A percentile compares a stretch with the other conserved stretches of the same genome.
Evolutionary conservation across 2,888 invertebrate species (phyloP).

Genomic region (Metopia argyrocephala): DNA sequence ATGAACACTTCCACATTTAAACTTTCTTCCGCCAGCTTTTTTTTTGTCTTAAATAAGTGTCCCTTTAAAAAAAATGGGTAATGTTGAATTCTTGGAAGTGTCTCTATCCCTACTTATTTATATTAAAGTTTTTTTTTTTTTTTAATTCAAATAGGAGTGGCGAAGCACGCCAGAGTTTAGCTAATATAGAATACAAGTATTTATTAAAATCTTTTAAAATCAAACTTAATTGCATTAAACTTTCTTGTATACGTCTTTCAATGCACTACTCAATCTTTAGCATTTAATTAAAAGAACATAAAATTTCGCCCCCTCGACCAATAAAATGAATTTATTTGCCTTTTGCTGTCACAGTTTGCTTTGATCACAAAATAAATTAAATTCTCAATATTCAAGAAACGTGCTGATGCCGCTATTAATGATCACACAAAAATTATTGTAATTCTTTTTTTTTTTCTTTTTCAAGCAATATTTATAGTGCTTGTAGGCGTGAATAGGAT

Average conservation of each 20-base stretch:
- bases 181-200: too few relatives aligned
- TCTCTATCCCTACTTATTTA: too few relatives aligned
- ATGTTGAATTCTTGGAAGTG: too few relatives aligned
- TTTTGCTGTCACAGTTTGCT: conserved; percentile 13
- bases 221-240: neutral
- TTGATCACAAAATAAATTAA: conserved; percentile 56
- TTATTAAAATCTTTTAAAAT: neutral
- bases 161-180: too few relatives aligned
- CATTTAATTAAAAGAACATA: conserved; percentile 20
- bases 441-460: conserved; percentile 58
- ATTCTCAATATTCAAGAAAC: conserved; percentile 21
- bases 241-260: neutral
- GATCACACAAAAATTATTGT: conserved; percentile 63
- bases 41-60: too few relatives aligned
- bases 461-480: conserved; percentile 51
- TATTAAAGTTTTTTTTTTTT: too few relatives aligned
- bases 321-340: conserved; percentile 32
- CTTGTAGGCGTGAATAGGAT: conserved; percentile 43
- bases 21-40: too few relatives aligned
- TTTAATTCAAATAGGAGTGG: too few relatives aligned
- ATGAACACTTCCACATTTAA: too few relatives aligned
- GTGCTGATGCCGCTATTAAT: conserved; percentile 42
- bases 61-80: too few relatives aligned
- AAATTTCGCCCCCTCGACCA: conserved; percentile 1
- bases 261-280: neutral